Conservation (phyloP, 2,797 vertebrate species). For the Iguana delicatissima region DNA sequence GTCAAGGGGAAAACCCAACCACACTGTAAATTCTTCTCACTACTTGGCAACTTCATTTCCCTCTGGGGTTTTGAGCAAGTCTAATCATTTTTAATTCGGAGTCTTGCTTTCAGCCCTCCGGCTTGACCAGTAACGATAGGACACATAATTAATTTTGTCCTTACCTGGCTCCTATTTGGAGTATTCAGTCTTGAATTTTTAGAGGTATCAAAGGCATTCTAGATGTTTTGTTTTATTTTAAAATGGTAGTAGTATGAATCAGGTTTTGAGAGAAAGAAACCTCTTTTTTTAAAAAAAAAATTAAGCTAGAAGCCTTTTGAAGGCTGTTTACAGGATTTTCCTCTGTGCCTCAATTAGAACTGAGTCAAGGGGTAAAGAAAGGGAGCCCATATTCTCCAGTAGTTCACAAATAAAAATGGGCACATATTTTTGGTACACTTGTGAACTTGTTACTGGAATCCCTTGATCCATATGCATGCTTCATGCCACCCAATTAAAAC, state of each 20-base stretch:
- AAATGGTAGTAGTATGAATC: not conserved
- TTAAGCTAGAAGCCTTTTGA: not conserved
- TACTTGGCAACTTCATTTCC: constrained; percentile 36
- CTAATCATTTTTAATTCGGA: constrained; percentile 60
- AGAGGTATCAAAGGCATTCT: not conserved
- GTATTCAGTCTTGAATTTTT: not conserved
- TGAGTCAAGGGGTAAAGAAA: not conserved
- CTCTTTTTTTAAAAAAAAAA: not conserved
- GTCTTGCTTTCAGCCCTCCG: constrained; percentile 53
- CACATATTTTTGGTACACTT: not conserved
- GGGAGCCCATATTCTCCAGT: not conserved
- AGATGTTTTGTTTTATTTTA: not conserved
- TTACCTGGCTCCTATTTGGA: constrained; percentile 53
- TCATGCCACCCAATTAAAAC: not conserved
- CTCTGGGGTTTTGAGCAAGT: constrained; percentile 52
- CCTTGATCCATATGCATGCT: not conserved
- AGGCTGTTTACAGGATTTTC: not conserved
- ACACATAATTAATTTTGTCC: constrained; percentile 61
- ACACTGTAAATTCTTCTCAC: constrained; percentile 46
- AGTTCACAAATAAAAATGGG: not conserved
- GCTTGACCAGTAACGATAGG: constrained; percentile 40
- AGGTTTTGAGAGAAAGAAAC: not conserved
- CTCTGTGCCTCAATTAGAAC: not conserved
- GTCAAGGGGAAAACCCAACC: not conserved
- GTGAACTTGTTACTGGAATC: not conserved